Evolutionary conservation across 2,797 vertebrate species (phyloP).

Genomic region (Takifugu ocellatus): DNA sequence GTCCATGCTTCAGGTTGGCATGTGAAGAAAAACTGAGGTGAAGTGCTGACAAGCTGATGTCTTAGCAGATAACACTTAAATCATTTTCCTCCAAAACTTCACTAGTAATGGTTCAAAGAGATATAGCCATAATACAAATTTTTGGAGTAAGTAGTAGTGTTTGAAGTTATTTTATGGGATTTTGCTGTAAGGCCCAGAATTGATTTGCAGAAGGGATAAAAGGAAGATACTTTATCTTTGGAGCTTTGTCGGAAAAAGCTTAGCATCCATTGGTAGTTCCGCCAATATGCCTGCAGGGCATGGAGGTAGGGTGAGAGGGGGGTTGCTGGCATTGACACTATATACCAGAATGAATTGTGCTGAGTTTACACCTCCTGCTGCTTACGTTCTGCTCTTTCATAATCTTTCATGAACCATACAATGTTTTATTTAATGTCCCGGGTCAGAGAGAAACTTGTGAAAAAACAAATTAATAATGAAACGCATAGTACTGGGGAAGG

Average conservation of each 20-base stretch:
- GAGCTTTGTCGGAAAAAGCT: conserved; percentile 99
- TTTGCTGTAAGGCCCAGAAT: conserved; percentile 99
- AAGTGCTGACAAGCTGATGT: conserved; percentile 97
- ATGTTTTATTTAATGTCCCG: conserved; percentile 99
- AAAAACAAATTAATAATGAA: conserved; percentile 88
- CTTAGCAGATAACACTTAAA: conserved; percentile 99
- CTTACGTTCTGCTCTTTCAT: conserved; percentile 95
- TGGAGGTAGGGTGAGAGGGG: conserved; percentile 74
- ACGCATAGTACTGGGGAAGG: conserved; percentile 72
- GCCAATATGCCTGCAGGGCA: conserved; percentile 94
- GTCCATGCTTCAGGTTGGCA: conserved; percentile 87
- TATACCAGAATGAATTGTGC: conserved; percentile 92
- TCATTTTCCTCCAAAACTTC: conserved; percentile 99
- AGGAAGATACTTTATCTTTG: conserved; percentile 99
- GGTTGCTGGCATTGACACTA: conserved; percentile 92
- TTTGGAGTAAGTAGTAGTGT: conserved; percentile 99
- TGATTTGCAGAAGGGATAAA: conserved; percentile 99
- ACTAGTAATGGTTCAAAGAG: conserved; percentile 98
- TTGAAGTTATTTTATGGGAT: conserved; percentile 99
- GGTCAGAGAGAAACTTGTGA: conserved; percentile 96
- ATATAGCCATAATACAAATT: conserved; percentile 99
- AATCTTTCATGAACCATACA: conserved; percentile 98
- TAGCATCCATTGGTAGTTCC: conserved; percentile 97
- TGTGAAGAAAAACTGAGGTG: conserved; percentile 96
- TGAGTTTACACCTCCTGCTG: conserved; percentile 94